These are phyloP conservation scores for Bagarius yarrelli DNA, from an alignment of 2,113 vertebrate species.

Conservation along the genomic window DNA sequence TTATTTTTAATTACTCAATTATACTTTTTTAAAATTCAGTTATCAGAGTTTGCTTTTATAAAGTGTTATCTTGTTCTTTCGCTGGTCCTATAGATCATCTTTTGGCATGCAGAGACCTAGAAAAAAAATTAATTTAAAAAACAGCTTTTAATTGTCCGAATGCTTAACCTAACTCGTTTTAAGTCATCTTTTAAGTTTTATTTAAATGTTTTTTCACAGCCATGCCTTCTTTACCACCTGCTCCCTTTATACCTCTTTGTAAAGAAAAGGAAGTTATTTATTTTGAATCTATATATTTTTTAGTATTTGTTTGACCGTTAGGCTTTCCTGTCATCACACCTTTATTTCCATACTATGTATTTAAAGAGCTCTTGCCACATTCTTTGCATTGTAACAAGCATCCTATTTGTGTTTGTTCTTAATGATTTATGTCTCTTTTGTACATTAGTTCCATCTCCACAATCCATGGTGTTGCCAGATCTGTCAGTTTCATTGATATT, in stretches of 20 bases:
- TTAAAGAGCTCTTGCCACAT: constrained; percentile 72
- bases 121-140: not conserved
- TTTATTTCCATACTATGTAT: constrained; percentile 76
- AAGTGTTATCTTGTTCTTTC: not conserved
- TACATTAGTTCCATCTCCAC: constrained; percentile 67
- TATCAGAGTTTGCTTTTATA: not conserved
- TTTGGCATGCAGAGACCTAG: not conserved
- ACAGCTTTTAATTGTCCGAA: constrained; percentile 13
- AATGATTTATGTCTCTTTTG: constrained; percentile 69
- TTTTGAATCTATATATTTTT: constrained; percentile 72
- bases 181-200: constrained; percentile 54
- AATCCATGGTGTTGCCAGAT: constrained; percentile 70
- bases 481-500: constrained; percentile 60
- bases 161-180: constrained; percentile 25
- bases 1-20: too few species aligned
- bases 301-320: constrained; percentile 71
- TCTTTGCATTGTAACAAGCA: constrained; percentile 70
- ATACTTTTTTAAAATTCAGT: not conserved
- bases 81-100: not conserved
- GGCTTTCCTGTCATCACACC: constrained; percentile 71
- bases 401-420: constrained; percentile 55
- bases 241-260: constrained; percentile 44
- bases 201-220: constrained; percentile 51
- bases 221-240: constrained; percentile 54
- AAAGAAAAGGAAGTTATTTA: constrained; percentile 75